A percentile compares a stretch with the other conserved stretches of the same genome.
Evolutionary conservation across 2,888 invertebrate species (phyloP).

Genomic region (Trichopria drosophilae): DNA sequence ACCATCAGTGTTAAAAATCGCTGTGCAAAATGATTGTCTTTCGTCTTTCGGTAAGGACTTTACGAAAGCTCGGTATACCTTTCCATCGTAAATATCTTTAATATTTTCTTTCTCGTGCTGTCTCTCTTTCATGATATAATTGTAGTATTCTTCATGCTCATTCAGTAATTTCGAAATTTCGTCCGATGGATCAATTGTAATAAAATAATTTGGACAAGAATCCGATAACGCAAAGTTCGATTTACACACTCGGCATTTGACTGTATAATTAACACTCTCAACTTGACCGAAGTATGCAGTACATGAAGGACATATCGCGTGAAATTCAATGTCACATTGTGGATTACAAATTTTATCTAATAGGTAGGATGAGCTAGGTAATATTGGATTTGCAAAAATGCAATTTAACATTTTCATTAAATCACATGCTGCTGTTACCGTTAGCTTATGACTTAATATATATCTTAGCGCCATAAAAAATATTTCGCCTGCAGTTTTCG

Average conservation of each 20-base stretch:
- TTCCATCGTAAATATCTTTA: slow-evolving; percentile 28
- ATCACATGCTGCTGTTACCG: slow-evolving; percentile 14
- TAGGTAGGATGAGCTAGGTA: slow-evolving; percentile 23
- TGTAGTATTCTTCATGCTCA: slow-evolving; percentile 10
- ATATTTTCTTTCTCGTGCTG: slow-evolving; percentile 7
- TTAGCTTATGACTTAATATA: slow-evolving; percentile 5
- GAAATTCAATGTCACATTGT: slow-evolving; percentile 11
- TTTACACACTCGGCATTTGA: slow-evolving; percentile 11
- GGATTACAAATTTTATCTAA: slow-evolving; percentile 16
- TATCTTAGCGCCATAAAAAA: slow-evolving; percentile 21
- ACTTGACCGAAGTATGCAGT: slow-evolving; percentile 4
- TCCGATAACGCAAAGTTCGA: neutral
- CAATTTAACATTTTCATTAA: slow-evolving; percentile 23
- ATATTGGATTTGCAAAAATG: slow-evolving; percentile 17
- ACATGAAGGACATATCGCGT: slow-evolving; percentile 18
- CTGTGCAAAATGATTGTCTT: neutral
- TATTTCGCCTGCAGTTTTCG: neutral
- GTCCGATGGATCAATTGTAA: slow-evolving; percentile 15
- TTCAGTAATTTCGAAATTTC: slow-evolving; percentile 9
- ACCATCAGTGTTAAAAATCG: slow-evolving; percentile 10
- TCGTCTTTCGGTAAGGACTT: neutral
- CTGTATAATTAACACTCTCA: neutral
- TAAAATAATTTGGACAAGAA: slow-evolving; percentile 14
- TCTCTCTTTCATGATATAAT: slow-evolving; percentile 9
- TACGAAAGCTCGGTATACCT: slow-evolving; percentile 19